Conservation (phyloP, 1,140 invertebrate genomes). For the Halyomorpha halys region DNA sequence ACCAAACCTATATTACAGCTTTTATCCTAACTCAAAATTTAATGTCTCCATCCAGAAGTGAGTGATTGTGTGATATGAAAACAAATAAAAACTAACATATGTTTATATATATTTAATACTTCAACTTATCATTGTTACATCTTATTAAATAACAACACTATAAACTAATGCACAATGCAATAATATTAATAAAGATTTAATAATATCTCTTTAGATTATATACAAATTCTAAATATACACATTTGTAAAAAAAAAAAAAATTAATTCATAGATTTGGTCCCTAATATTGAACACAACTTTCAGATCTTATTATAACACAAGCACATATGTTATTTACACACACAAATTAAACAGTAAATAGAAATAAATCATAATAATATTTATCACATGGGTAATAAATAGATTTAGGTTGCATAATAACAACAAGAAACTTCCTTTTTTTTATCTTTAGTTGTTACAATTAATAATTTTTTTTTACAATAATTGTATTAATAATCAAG, state of each 20-base stretch:
- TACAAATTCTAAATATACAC: constrained; percentile 17
- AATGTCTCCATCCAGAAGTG: background rate
- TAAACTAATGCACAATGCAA: constrained; percentile 6
- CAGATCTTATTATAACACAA: background rate
- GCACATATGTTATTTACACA: constrained; percentile 14
- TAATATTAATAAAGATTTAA: background rate
- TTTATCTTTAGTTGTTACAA: constrained; percentile 1
- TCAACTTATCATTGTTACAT: constrained; percentile 11
- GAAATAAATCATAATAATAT: background rate
- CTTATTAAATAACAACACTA: constrained; percentile 3
- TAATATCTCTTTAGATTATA: constrained; percentile 5
- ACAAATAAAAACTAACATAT: constrained; percentile 8
- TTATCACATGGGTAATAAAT: constrained; percentile 11
- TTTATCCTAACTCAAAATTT: background rate
- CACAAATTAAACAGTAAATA: background rate
- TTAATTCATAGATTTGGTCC: constrained; percentile 3
- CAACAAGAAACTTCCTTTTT: background rate
- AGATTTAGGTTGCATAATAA: background rate
- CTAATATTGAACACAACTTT: constrained; percentile 11
- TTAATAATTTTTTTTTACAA: constrained; percentile 10
- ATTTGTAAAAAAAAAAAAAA: background rate
- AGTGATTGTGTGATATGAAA: background rate
- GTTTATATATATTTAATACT: constrained; percentile 11
- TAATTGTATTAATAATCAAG: background rate
- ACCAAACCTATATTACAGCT: background rate